Base-by-base conservation (phyloP, 2,797 vertebrate genomes). In the Phrynocephalus forsythii region DNA sequence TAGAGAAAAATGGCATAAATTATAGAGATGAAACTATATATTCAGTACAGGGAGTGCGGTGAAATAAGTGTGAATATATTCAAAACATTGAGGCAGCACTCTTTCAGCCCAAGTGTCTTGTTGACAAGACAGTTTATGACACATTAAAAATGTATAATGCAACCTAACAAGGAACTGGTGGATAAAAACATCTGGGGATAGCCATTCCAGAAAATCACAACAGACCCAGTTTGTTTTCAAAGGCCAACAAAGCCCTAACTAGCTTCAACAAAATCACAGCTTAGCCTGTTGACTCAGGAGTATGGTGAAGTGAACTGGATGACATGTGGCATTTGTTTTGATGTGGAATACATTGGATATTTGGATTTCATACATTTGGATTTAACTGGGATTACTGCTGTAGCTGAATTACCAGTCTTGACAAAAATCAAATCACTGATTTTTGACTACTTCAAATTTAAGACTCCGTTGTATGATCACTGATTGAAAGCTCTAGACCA, bases 391-490 rank as follows among this genome's bases (percentile, higher is more conserved):
- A 76, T 76, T 18, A 48, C 48, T 76, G 24, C 7, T 48, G 10
- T 44, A 71, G 69, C 11, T 91, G 85, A 89, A 85, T 91, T 0
- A 85, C 18, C 22, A 8, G 24, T 68, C 66, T 6, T 24, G 66
- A 68, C 66, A 91, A 83, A 86, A 56, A 56, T 56, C 52, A 56
- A 13, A 56, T 13, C 10, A 56, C 9, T 56, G 13, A 56, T 56
- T 56, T 56, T 13, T 56, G 52, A 56, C 52, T 56, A 56, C 52
- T 56, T 56, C 52, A 56, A 56, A 56, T 13, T 86, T 83, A 15
- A 90, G 82, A 86, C 78, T 90, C 50, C 77, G 86, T n/a, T 33
- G 38, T 24, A 86, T 87, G 78, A 88, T 71, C 56, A 26, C 84
- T 5, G 13, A 0, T 69, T 88, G 85, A 91, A 48, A 86, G 6